Evolutionary conservation across 30 jellyfish, hydroid and myxozoan species (phyloP).

Genomic region (Chrysaora quinquecirrha): DNA sequence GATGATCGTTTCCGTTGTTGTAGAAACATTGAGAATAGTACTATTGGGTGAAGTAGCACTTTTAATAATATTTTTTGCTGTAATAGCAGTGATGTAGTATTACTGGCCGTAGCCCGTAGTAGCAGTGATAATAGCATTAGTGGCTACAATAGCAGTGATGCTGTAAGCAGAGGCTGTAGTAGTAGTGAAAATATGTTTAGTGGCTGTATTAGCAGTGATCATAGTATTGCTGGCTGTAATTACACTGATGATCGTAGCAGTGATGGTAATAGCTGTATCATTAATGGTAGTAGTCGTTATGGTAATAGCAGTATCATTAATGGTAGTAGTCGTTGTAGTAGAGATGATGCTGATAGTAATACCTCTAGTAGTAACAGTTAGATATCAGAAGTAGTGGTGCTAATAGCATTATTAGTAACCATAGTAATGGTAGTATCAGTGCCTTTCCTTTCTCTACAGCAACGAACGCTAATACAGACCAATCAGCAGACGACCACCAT

Average conservation of each 20-base stretch:
- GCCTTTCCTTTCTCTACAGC: too few relatives aligned
- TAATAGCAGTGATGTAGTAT: too few relatives aligned
- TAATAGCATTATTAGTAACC: neutral
- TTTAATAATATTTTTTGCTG: too few relatives aligned
- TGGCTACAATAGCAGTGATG: too few relatives aligned
- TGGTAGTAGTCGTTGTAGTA: neutral
- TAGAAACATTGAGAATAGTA: too few relatives aligned
- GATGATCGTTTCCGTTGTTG: neutral
- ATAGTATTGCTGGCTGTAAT: neutral
- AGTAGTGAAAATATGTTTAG: too few relatives aligned
- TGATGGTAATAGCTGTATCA: neutral
- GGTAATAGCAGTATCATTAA: neutral
- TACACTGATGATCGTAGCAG: neutral
- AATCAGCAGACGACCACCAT: constrained; percentile 62
- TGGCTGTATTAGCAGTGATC: too few relatives aligned
- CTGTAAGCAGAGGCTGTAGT: too few relatives aligned
- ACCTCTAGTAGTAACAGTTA: neutral
- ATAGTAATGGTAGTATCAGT: neutral
- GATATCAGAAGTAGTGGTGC: neutral
- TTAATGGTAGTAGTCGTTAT: neutral
- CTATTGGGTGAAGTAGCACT: too few relatives aligned
- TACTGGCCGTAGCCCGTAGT: too few relatives aligned
- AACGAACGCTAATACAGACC: too few relatives aligned
- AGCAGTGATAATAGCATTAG: too few relatives aligned
- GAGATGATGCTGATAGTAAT: neutral